Evolutionary conservation across 2,113 vertebrate species (phyloP).

Genomic region (Bungarus multicinctus): DNA sequence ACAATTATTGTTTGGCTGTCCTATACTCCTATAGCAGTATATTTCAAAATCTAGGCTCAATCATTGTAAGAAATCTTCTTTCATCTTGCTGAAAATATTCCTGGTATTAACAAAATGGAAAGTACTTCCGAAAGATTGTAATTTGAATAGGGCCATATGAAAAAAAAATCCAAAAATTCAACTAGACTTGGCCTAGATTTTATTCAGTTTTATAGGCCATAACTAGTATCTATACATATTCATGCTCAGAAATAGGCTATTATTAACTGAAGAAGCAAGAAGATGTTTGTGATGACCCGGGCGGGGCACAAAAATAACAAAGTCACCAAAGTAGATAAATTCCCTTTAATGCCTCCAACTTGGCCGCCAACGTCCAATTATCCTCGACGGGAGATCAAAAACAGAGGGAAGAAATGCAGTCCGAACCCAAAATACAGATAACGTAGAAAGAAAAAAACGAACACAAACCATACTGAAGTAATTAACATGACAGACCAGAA

Average conservation of each 20-base stretch:
- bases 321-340: too few relatives aligned
- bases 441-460: too few relatives aligned
- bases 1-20: not conserved
- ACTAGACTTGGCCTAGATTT: not conserved
- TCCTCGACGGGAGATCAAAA: too few relatives aligned
- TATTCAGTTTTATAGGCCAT: not conserved
- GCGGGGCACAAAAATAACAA: too few relatives aligned
- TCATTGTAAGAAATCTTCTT: not conserved
- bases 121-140: not conserved
- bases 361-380: too few relatives aligned
- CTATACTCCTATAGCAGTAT: not conserved
- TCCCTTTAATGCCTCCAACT: too few relatives aligned
- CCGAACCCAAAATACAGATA: too few relatives aligned
- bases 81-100: not conserved
- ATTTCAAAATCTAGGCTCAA: not conserved
- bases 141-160: not conserved
- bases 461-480: too few relatives aligned
- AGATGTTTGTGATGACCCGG: not conserved
- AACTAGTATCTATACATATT: not conserved
- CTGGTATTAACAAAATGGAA: not conserved
- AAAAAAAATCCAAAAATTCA: not conserved
- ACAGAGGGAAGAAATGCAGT: too few relatives aligned
- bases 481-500: too few relatives aligned
- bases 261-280: not conserved
- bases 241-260: not conserved